Evolutionary conservation across 2,113 vertebrate genomes (phyloP), one percentile per base, ranked within the genome.

Genomic region (Hemiprocne comata): DNA sequence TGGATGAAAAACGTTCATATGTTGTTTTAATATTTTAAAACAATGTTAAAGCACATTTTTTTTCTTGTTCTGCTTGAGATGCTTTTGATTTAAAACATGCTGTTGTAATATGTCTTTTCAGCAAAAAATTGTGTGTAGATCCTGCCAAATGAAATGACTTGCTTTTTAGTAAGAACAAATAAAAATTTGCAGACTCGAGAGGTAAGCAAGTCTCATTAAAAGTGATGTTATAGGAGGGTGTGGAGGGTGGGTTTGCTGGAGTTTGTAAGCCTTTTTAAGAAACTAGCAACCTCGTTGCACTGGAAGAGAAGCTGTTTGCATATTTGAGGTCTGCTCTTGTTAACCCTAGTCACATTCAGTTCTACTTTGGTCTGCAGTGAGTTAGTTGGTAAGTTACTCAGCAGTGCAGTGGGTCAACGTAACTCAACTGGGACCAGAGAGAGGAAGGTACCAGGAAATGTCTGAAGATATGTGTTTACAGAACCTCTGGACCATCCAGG

Each of bases 21-120:
- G 36, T 80, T 93, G 70, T 86, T 93, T 87, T 83, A 96, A 89
- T 74, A 54, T 85, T 96, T 95, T n/a, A 89, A 86, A 95, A 65
- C 72, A 25, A 40, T 51, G 5, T 87, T 48, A 46, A 97, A 93
- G 66, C 70, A 26, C 24, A 13, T 82, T 90, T 78, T 48, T 77
- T 65, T 60, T 44, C 31, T 81, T 42, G 54, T 17, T 84, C 84
- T 51, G 65, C 2, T 78, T 23, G 1, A 33, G 55, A 50, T 0
- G 1, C 17, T 64, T 46, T 36, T 80, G 53, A 76, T 48, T 78
- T 77, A 69, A 57, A 91, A 48, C 21, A 89, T 65, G 69, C 48
- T 36, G 42, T 51, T 95, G 54, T 82, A 85, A 73, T 48, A 7
- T 11, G 13, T 46, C 73, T 80, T 85, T 74, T 84, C 73, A 70